Evolutionary conservation across 2,888 invertebrate species (phyloP).

Genomic region (Falcaria lacertinaria): DNA sequence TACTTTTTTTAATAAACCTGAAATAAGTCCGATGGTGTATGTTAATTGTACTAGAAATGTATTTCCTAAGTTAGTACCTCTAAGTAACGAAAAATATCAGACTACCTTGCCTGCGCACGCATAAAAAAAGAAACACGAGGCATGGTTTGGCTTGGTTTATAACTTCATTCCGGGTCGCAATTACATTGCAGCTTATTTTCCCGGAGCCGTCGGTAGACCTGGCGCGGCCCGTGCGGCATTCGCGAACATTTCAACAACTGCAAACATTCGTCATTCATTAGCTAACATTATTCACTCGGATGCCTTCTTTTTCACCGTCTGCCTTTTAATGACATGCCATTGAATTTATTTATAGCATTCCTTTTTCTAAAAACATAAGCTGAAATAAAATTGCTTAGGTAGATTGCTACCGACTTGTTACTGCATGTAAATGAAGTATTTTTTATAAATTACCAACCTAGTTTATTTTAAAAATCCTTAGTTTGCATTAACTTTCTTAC

Average conservation of each 20-base stretch:
- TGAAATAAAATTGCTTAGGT: background rate
- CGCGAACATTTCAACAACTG: conserved; percentile 50
- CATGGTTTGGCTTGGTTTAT: conserved; percentile 32
- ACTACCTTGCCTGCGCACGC: too few relatives aligned
- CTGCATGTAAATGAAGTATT: too few relatives aligned
- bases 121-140: background rate
- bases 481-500: too few relatives aligned
- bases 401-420: too few relatives aligned
- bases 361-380: background rate
- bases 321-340: conserved; percentile 49
- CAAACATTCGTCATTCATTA: conserved; percentile 67
- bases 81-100: too few relatives aligned
- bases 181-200: conserved; percentile 56
- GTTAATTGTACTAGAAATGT: too few relatives aligned
- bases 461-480: too few relatives aligned
- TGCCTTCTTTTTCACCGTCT: conserved; percentile 58
- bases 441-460: too few relatives aligned
- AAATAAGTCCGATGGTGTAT: too few relatives aligned
- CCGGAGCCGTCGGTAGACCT: conserved; percentile 25
- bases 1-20: too few relatives aligned
- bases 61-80: too few relatives aligned
- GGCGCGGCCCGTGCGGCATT: conserved; percentile 35
- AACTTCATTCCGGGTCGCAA: conserved; percentile 57
- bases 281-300: conserved; percentile 57
- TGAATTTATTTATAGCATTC: conserved; percentile 17